A percentile compares a stretch with the other conserved stretches of the same genome.
These are phyloP conservation scores for Numenius arquata DNA, from an alignment of 2,113 vertebrate species.

Conservation along the genomic window DNA sequence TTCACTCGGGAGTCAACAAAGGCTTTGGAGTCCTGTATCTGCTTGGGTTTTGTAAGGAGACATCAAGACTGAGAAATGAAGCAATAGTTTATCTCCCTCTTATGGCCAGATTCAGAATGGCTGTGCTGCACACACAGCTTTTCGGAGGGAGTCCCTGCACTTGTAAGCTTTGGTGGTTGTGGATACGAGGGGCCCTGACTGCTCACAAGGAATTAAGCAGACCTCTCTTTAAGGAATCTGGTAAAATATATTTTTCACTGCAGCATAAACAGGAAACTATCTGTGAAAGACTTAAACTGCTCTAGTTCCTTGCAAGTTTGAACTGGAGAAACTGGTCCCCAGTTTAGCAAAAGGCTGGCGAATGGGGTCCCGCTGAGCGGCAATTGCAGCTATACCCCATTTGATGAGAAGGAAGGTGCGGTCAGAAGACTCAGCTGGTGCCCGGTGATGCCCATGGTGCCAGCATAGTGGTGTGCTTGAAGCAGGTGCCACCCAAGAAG, in stretches of 20 bases:
- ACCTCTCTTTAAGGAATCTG: background rate
- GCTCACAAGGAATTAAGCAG: background rate
- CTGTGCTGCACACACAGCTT: background rate
- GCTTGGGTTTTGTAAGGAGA: background rate
- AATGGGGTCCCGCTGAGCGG: background rate
- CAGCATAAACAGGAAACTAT: background rate
- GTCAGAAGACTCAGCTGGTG: background rate
- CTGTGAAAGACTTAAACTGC: background rate
- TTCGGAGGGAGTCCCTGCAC: background rate
- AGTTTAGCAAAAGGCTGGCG: background rate
- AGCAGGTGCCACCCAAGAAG: background rate
- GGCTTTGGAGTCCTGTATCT: background rate
- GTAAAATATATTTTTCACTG: background rate
- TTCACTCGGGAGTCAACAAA: background rate
- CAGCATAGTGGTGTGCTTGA: background rate
- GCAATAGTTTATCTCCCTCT: constrained; percentile 58
- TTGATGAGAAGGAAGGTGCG: background rate
- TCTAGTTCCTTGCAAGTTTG: background rate
- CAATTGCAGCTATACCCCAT: rapidly evolving
- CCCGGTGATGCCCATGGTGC: too few relatives aligned
- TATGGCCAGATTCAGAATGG: constrained; percentile 36
- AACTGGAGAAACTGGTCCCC: background rate
- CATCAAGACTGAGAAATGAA: background rate
- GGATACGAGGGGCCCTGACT: background rate
- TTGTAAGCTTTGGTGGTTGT: background rate